phyloP scores from a whole-genome alignment of 2,888 invertebrate genomes.

The Epinotia brunnichana region DNA sequence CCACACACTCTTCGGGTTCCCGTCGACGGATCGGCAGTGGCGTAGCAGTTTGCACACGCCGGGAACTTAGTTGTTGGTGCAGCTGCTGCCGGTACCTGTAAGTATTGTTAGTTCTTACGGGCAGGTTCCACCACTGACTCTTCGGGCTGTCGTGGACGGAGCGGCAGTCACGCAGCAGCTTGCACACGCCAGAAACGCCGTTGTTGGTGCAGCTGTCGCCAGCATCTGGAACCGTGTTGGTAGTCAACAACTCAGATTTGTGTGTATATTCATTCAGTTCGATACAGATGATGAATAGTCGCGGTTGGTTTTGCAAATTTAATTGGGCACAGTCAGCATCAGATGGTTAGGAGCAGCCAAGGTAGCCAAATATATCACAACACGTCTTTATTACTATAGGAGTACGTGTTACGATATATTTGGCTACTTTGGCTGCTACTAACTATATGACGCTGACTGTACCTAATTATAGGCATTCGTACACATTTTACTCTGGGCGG shows the following conservation, averaged over 20 bases:
- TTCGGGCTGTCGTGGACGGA: constrained; percentile 12
- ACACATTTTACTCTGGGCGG: too few relatives aligned
- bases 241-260: not conserved
- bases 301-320: too few relatives aligned
- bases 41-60: not conserved
- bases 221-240: not conserved
- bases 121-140: constrained; percentile 24
- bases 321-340: too few relatives aligned
- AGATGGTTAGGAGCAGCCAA: too few relatives aligned
- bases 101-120: not conserved
- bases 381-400: too few relatives aligned
- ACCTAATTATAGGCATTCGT: too few relatives aligned
- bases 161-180: not conserved
- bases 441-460: too few relatives aligned
- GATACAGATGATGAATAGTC: too few relatives aligned
- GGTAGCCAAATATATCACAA: too few relatives aligned
- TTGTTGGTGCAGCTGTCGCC: constrained; percentile 4
- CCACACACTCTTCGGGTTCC: constrained; percentile 28
- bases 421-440: too few relatives aligned
- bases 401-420: too few relatives aligned
- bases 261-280: too few relatives aligned
- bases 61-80: not conserved
- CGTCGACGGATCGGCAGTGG: not conserved
- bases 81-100: not conserved
- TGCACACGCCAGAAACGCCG: constrained; percentile 9